These are phyloP conservation scores for Cheumatopsyche charites DNA, from an alignment of 1,140 invertebrate species.

Conservation along the genomic window DNA sequence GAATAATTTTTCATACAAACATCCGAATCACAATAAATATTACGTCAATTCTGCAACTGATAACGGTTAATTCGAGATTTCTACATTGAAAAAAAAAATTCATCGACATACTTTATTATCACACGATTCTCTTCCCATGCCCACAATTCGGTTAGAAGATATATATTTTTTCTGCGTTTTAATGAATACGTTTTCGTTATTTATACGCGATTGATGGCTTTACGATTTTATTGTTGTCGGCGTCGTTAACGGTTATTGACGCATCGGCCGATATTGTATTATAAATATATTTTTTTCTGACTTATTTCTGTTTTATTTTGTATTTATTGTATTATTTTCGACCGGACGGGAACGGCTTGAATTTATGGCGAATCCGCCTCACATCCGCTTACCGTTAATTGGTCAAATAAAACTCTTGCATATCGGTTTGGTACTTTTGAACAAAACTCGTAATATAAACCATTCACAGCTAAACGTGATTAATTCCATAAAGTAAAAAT, in stretches of 20 bases:
- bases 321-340: no score
- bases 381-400: conserved; percentile 22
- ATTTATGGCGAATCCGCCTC: conserved; percentile 23
- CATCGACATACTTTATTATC: conserved; percentile 33
- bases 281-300: no score
- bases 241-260: conserved; percentile 13
- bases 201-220: conserved; percentile 14
- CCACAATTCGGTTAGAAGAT: conserved; percentile 1
- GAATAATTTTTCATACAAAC: no score
- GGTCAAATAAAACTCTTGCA: conserved; percentile 2
- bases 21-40: no score
- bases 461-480: no score
- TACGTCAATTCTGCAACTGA: no score
- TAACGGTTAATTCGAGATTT: not conserved
- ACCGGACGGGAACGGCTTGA: not conserved
- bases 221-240: conserved; percentile 21
- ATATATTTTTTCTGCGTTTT: not conserved
- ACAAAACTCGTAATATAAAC: no score
- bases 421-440: no score
- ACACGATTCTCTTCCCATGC: conserved; percentile 31
- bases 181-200: conserved; percentile 9
- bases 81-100: no score
- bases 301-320: no score
- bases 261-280: no score
- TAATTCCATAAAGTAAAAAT: no score